Base-by-base conservation (phyloP, 2,113 vertebrate species). In the Romanogobio albipinnatus region DNA sequence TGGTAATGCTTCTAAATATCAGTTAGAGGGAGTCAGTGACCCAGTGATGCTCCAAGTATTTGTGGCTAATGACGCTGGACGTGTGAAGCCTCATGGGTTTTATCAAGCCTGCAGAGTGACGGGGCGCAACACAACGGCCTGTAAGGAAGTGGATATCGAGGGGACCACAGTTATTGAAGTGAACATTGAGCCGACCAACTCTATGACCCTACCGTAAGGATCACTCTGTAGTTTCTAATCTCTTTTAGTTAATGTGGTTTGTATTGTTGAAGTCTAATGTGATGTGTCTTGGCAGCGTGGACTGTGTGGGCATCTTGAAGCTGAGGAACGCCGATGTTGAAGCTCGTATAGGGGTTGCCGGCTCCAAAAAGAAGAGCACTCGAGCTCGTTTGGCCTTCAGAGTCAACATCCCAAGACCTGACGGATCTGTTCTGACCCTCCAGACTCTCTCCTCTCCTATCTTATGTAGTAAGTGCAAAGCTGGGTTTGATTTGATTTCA, bases 321-420 rank as follows among this genome's bases (percentile, higher is more conserved):
- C 93, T 99, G 73, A 96, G 98, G 82, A 99, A 99, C 85, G 98
- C 98, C 11, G 98, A 99, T 49, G 98, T 99, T 19, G 98, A 99
- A 93, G 98, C 98, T 73, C 96, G 98, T 86, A 99, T 99, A 86
- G 98, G 98, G 24, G 96, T 99, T 80, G 97, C 97, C 36, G 97
- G 98, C 68, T 99, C 98, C 81, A 99, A 99, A 94, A 99, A 99
- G 89, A 99, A 99, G 86, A 99, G 98, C 91, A 99, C 98, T 17
- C 96, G 98, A 43, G 98, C 98, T 84, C 96, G 98, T 81, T 92
- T 99, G 92, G 97, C 98, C 61, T 99, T 99, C 82, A 94, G 98
- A 77, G 98, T 99, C 78, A 96, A 92, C 91, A 97, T 99, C 90
- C 93, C 95, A n/a, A 97, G 96, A 83, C 92, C 97, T 81, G 97